phyloP scores from a whole-genome alignment of 1,140 invertebrate genomes.

The Eumaeus atala region DNA sequence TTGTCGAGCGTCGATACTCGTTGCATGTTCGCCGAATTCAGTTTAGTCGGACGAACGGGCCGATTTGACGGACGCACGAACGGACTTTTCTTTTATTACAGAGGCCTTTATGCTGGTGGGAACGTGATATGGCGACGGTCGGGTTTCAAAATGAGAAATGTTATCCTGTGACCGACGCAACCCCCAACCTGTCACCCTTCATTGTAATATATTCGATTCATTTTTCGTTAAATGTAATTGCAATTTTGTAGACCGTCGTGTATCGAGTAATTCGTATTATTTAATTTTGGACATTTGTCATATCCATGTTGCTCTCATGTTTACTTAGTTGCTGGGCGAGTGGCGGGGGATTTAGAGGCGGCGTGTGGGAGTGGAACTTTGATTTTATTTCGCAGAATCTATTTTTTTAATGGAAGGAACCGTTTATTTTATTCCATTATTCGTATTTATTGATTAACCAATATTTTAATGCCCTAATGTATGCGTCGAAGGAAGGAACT shows the following conservation, averaged over 20 bases:
- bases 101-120: slow-evolving; percentile 36
- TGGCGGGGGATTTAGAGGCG: background rate
- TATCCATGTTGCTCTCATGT: slow-evolving; percentile 16
- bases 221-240: slow-evolving; percentile 4
- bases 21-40: background rate
- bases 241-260: slow-evolving; percentile 13
- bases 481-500: too few species aligned
- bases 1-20: slow-evolving; percentile 1
- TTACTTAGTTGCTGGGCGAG: slow-evolving; percentile 16
- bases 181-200: background rate
- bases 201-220: slow-evolving; percentile 9
- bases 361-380: too few species aligned
- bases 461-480: too few species aligned
- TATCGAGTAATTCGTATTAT: slow-evolving; percentile 9
- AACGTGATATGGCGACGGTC: background rate
- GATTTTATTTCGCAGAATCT: too few species aligned
- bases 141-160: background rate
- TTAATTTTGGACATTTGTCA: slow-evolving; percentile 13
- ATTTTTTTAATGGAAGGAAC: too few species aligned
- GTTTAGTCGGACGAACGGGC: slow-evolving; percentile 10
- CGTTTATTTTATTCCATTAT: too few species aligned
- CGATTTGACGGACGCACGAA: slow-evolving; percentile 18
- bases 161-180: background rate
- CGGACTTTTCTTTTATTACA: slow-evolving; percentile 35
- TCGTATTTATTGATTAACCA: too few species aligned